phyloP scores from a whole-genome alignment of 1,140 invertebrate species.

The Drosophila bifasciata region DNA sequence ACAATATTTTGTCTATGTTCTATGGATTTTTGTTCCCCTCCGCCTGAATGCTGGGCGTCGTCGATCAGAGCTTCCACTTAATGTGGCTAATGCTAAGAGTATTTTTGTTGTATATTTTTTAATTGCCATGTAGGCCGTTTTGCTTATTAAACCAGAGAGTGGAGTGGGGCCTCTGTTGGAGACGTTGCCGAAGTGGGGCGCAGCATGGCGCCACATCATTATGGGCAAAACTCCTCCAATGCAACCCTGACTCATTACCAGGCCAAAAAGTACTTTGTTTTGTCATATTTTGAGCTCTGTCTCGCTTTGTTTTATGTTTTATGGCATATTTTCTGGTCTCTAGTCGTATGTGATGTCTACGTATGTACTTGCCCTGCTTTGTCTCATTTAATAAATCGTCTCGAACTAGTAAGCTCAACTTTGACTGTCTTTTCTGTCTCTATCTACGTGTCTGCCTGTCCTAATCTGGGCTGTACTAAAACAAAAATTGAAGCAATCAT shows the following conservation, averaged over 20 bases:
- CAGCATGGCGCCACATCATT: constrained; percentile 66
- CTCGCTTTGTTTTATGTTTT: constrained; percentile 40
- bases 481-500: constrained; percentile 72
- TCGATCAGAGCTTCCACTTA: constrained; percentile 17
- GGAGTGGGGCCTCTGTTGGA: constrained; percentile 11
- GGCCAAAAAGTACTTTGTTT: constrained; percentile 43
- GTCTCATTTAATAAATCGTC: constrained; percentile 80
- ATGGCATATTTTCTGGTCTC: constrained; percentile 46
- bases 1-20: constrained; percentile 44
- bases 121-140: constrained; percentile 78
- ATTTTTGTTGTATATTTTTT: constrained; percentile 35
- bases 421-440: neutral
- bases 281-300: constrained; percentile 49
- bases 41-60: constrained; percentile 31
- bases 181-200: constrained; percentile 42
- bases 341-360: constrained; percentile 12
- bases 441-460: constrained; percentile 6
- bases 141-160: constrained; percentile 63
- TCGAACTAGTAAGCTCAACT: constrained; percentile 67
- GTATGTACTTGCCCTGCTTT: constrained; percentile 66
- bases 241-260: constrained; percentile 56
- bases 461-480: constrained; percentile 54
- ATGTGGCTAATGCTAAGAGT: constrained; percentile 20
- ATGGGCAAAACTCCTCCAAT: constrained; percentile 41
- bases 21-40: constrained; percentile 23